Base-by-base conservation (phyloP, 2,113 vertebrate genomes). In the Pachyramphus minor region DNA sequence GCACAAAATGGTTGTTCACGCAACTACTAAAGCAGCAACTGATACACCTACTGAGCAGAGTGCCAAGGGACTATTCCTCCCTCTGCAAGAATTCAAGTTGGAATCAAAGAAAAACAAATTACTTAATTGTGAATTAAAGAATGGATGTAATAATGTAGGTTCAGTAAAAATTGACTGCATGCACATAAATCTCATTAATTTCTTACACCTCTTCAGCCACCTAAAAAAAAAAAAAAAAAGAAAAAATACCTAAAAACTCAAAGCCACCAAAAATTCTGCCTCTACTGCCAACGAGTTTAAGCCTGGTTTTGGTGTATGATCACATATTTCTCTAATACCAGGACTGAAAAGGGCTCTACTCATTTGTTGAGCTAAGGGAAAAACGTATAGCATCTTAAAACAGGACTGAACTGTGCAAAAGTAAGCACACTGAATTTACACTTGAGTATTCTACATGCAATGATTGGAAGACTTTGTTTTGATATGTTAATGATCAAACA, bases 61-160 rank as follows among this genome's bases (percentile, higher is more conserved):
- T 23, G 25, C 27, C 49, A 76, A 0, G 0, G 0, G 30, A 59
- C 28, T 39, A n/a, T 14, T 90, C 14, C 47, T 75, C 27, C 33
- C 47, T 37, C 10, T 19, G 47, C 25, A 93, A 90, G 52, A 84
- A 83, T 64, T 83, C 53, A 84, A 6, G 15, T 58, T 50, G 47
- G 42, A 94, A 81, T 35, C 4, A 4, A 76, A 86, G 12, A 52
- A 31, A 80, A 60, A 33, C 22, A 23, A 49, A 37, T 53, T 5
- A 78, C 37, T 50, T 52, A 50, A 41, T 21, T 47, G 39, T 47
- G 41, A 93, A 67, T 81, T 63, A 47, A 44, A 83, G 30, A 83
- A 89, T 3, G 1, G 22, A 75, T 47, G 50, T 37, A 42, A 49
- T 56, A 76, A 49, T 31, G 60, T 35, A 89, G 14, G 27, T 44